phyloP scores from a whole-genome alignment of 2,113 vertebrate genomes.

The Centrocercus urophasianus region DNA sequence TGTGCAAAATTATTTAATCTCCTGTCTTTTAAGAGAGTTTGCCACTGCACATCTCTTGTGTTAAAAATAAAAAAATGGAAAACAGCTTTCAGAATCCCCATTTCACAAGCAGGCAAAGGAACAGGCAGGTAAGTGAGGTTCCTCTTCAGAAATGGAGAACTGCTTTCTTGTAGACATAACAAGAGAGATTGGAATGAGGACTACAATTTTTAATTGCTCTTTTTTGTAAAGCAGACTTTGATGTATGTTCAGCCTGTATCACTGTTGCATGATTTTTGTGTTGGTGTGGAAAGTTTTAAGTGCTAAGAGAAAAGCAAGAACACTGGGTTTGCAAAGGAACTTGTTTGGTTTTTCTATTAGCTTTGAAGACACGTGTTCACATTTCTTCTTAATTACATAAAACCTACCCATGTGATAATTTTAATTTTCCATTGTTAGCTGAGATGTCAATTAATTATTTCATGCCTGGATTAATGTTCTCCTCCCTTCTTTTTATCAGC shows the following conservation, averaged over 20 bases:
- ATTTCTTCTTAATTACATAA: not conserved
- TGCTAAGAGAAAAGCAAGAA: not conserved
- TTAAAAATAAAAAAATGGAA: not conserved
- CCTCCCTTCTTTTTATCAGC: slow-evolving; percentile 5
- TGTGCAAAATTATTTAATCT: slow-evolving; percentile 11
- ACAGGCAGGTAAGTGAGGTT: not conserved
- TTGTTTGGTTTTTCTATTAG: not conserved
- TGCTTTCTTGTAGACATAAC: not conserved
- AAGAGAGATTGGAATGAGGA: not conserved
- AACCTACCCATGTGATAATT: not conserved
- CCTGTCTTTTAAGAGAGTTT: not conserved
- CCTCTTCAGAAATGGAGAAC: not conserved
- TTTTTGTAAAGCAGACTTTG: not conserved
- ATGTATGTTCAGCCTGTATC: not conserved
- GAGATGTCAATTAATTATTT: not conserved
- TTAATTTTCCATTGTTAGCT: not conserved
- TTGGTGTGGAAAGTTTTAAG: not conserved
- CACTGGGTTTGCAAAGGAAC: not conserved
- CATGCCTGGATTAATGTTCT: not conserved
- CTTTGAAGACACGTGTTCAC: not conserved
- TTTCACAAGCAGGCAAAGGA: not conserved
- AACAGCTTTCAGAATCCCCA: not conserved
- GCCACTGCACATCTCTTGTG: not conserved
- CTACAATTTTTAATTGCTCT: not conserved
- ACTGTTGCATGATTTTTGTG: not conserved